phyloP scores from a whole-genome alignment of 2,888 invertebrate species.

The Pantelozetes paolii region DNA sequence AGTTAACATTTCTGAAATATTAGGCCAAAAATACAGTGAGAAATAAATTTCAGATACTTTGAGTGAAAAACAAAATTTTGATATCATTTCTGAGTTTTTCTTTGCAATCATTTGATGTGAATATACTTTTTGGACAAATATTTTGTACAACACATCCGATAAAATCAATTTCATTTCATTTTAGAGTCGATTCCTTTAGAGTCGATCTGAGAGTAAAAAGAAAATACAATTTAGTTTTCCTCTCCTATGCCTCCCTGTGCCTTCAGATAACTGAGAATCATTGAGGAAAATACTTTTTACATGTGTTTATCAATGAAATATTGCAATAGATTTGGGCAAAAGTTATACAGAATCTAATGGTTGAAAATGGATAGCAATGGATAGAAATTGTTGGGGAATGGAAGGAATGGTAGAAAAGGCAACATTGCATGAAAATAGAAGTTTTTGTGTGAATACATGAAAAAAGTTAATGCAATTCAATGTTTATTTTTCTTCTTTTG shows the following conservation, averaged over 20 bases:
- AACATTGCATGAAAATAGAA: constrained; percentile 13
- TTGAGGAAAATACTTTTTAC: neutral
- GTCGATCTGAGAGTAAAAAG: too few species aligned
- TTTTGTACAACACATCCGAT: neutral
- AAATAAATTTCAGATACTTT: neutral
- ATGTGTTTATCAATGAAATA: constrained; percentile 33
- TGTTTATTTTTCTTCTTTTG: constrained; percentile 27
- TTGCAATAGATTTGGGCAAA: constrained; percentile 19
- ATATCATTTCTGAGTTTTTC: neutral
- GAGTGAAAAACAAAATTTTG: neutral
- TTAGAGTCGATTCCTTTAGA: neutral
- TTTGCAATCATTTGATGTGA: neutral
- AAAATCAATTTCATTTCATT: constrained; percentile 26
- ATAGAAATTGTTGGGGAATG: too few species aligned
- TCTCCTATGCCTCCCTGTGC: neutral
- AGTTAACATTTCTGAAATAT: constrained; percentile 8
- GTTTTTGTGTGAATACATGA: constrained; percentile 9
- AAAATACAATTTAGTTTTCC: neutral
- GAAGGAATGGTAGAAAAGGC: neutral
- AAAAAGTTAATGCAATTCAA: constrained; percentile 23
- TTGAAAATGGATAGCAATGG: too few species aligned
- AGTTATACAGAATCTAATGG: constrained; percentile 15
- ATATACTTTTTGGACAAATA: neutral
- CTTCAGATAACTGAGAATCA: neutral
- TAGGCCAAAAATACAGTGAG: neutral